phyloP scores from a whole-genome alignment of 1,140 invertebrate species.

The Pseudomyrmex cubaensis region DNA sequence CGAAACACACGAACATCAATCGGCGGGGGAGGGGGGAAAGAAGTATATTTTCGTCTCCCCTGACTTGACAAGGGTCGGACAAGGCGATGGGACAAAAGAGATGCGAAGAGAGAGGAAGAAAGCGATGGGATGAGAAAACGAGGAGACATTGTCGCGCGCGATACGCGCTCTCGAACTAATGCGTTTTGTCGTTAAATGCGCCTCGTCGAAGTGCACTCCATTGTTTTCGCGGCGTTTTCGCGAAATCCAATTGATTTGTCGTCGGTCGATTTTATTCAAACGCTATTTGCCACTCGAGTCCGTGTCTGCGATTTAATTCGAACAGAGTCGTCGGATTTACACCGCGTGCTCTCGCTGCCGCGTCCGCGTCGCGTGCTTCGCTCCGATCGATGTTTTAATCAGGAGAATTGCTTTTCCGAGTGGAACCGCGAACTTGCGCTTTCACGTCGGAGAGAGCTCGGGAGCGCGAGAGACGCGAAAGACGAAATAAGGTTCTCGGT shows the following conservation, averaged over 20 bases:
- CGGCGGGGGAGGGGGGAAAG: too few species aligned
- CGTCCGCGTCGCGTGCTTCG: neutral
- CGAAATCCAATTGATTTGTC: slow-evolving; percentile 16
- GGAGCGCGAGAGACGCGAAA: slow-evolving; percentile 14
- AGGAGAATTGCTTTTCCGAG: slow-evolving; percentile 17
- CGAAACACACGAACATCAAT: slow-evolving; percentile 24
- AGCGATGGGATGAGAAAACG: neutral
- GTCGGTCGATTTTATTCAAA: slow-evolving; percentile 13
- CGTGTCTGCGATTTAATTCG: slow-evolving; percentile 13
- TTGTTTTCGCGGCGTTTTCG: slow-evolving; percentile 30
- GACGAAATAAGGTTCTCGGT: slow-evolving; percentile 3
- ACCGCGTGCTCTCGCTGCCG: neutral
- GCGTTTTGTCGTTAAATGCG: too few species aligned
- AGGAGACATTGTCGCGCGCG: neutral
- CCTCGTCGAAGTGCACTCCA: neutral
- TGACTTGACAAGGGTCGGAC: slow-evolving; percentile 12
- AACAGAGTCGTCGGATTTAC: slow-evolving; percentile 8
- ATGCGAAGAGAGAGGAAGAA: neutral
- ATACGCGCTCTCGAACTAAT: slow-evolving; percentile 9
- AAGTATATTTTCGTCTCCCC: neutral
- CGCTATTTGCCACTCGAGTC: neutral
- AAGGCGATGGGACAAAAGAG: neutral
- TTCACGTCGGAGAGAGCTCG: too few species aligned
- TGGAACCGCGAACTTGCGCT: slow-evolving; percentile 26
- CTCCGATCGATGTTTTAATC: slow-evolving; percentile 46